Conservation (phyloP, 2,888 invertebrate genomes). For the Drosophila kanekoi region DNA sequence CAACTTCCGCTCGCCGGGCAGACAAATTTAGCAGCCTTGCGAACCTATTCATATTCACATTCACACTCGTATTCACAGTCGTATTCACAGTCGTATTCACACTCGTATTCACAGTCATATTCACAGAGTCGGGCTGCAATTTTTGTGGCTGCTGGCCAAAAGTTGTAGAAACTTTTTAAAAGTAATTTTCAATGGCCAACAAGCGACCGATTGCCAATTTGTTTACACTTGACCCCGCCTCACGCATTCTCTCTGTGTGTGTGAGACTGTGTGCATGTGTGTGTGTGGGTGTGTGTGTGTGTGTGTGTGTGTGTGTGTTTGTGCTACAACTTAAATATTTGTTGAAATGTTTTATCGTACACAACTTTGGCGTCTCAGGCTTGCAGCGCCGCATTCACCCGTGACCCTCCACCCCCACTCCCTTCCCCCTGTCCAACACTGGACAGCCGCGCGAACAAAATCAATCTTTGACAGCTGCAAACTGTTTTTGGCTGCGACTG, state of each 20-base stretch:
- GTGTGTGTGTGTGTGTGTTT: conserved; percentile 16
- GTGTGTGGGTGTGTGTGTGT: conserved; percentile 5
- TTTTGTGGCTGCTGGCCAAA: not conserved
- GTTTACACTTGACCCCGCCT: conserved; percentile 31
- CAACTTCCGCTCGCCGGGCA: conserved; percentile 64
- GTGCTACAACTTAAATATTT: conserved; percentile 62
- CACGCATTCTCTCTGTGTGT: not conserved
- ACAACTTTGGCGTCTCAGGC: conserved; percentile 30
- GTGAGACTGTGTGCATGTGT: too few species aligned
- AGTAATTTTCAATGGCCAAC: conserved; percentile 53
- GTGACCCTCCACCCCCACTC: too few species aligned
- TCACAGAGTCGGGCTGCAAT: not conserved
- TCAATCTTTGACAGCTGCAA: conserved; percentile 69
- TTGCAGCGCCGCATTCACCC: not conserved
- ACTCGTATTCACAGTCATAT: conserved; percentile 1
- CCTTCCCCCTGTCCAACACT: too few species aligned
- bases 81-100: not conserved
- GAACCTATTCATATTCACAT: not conserved
- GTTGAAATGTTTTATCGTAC: conserved; percentile 42
- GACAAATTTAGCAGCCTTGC: conserved; percentile 11
- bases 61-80: conserved; percentile 1
- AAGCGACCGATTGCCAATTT: conserved; percentile 44
- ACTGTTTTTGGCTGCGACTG: conserved; percentile 20
- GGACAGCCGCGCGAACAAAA: conserved; percentile 37
- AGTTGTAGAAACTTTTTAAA: conserved; percentile 48